These are phyloP conservation scores for Drosophila rubida DNA, from an alignment of 2,888 invertebrate species.

Conservation along the genomic window DNA sequence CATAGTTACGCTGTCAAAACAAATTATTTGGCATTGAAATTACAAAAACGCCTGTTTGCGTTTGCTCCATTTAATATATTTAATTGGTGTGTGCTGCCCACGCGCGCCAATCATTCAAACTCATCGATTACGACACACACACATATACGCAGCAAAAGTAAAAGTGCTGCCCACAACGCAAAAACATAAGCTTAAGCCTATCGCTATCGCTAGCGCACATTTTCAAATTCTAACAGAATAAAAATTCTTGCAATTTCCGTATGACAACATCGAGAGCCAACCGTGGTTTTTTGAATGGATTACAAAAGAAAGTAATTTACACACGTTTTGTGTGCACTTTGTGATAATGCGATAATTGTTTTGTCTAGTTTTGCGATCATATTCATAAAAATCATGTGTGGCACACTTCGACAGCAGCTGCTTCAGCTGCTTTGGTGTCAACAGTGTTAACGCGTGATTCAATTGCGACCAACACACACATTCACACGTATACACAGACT, in stretches of 20 bases:
- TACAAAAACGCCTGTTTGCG: not conserved
- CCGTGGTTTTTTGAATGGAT: constrained; percentile 4
- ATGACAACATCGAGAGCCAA: constrained; percentile 1
- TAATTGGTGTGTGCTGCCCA: constrained; percentile 26
- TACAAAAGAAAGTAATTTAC: constrained; percentile 30
- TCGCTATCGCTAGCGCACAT: constrained; percentile 28
- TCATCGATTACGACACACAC: constrained; percentile 43
- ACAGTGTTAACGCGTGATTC: constrained; percentile 43
- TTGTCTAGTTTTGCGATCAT: constrained; percentile 1
- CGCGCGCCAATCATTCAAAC: constrained; percentile 49
- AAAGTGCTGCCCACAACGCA: constrained; percentile 52
- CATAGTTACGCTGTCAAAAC: not conserved
- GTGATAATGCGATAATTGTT: constrained; percentile 29
- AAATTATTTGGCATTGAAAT: constrained; percentile 50
- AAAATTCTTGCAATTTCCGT: constrained; percentile 27
- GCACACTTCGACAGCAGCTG: constrained; percentile 18
- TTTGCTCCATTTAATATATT: constrained; percentile 21
- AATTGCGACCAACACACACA: constrained; percentile 33
- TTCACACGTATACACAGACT: not conserved
- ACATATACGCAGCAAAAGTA: constrained; percentile 33
- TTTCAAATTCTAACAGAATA: constrained; percentile 2
- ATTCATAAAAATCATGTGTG: constrained; percentile 11
- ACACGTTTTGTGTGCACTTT: constrained; percentile 29
- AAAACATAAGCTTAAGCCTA: no score
- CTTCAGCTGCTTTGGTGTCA: constrained; percentile 7